Evolutionary conservation across 2,113 vertebrate species (phyloP), one percentile per base, ranked within the genome.

Genomic region (Tyto alba): DNA sequence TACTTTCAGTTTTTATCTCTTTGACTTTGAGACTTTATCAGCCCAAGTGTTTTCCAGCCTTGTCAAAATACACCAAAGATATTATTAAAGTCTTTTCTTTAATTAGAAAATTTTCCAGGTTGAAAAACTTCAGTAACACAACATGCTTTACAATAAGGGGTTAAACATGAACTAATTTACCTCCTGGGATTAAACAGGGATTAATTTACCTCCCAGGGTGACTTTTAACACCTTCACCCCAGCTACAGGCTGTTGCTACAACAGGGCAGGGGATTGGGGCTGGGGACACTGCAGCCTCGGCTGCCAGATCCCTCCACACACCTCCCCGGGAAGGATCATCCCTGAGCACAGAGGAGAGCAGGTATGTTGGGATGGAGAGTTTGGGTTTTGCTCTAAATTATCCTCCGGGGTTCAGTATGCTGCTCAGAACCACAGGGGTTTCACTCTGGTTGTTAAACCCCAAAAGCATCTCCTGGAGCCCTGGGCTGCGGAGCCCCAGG

Each of bases 1-100:
- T 18, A 13, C 50, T 90, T 52, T 11, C 62, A 32, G 10, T 9
- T 80, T 67, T 91, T 83, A 88, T 83, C 85, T 83, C 71, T 72
- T 59, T 90, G 88, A 93, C 85, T 95, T 93, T 12, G 41, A 88
- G 59, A 32, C 53, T 73, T 94, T 95, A 83, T 91, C 90, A 67
- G 63, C n/a, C 34, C 0, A 1, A 53, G 53, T 8, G 8, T 34
- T 93, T 85, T 52, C 40, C 67, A 83, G 32, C 63, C 11, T 40
- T 43, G 85, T 71, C 89, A 93, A 85, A 73, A 74, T 16, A 63
- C 67, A 91, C 48, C 60, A 7, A 21, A 56, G 66, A 11, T n/a
- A 9, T 48, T 83, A 53, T 47, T 43, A 43, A 60, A 77, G 34
- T 20, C 40, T 76, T 90, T 82, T 32, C 15, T 93, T 69, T 55